A percentile compares a stretch with the other conserved stretches of the same genome.
These are phyloP conservation scores for Myrmophylax atrothorax DNA, from an alignment of 2,113 vertebrate genomes.

Conservation along the genomic window DNA sequence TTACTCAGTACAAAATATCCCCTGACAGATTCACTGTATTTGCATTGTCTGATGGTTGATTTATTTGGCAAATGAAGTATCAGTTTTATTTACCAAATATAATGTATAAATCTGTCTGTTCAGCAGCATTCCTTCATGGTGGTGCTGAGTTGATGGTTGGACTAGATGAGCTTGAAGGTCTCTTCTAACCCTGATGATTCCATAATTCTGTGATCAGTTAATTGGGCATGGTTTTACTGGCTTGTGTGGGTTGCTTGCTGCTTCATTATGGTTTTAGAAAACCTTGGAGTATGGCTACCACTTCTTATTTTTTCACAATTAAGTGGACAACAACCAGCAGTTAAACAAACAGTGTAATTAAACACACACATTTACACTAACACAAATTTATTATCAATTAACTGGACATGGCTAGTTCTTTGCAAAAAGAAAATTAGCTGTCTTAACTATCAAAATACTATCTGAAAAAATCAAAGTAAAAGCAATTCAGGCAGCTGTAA, in stretches of 20 bases:
- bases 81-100: background rate
- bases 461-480: background rate
- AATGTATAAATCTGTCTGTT: background rate
- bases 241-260: background rate
- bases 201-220: background rate
- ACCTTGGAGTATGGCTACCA: background rate
- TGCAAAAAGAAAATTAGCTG: background rate
- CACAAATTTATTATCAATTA: background rate
- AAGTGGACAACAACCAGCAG: background rate
- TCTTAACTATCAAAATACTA: background rate
- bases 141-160: background rate
- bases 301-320: background rate
- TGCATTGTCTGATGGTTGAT: background rate
- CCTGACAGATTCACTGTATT: background rate
- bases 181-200: background rate
- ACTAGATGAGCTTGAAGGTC: background rate
- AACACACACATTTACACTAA: background rate
- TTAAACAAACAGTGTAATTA: background rate
- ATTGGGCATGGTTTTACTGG: background rate
- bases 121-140: background rate
- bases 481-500: background rate
- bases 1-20: background rate
- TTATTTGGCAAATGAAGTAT: background rate
- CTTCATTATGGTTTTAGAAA: background rate
- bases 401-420: background rate